Evolutionary conservation across 2,888 invertebrate species (phyloP), one percentile per base, ranked within the genome.

Genomic region (Chesias legatella): DNA sequence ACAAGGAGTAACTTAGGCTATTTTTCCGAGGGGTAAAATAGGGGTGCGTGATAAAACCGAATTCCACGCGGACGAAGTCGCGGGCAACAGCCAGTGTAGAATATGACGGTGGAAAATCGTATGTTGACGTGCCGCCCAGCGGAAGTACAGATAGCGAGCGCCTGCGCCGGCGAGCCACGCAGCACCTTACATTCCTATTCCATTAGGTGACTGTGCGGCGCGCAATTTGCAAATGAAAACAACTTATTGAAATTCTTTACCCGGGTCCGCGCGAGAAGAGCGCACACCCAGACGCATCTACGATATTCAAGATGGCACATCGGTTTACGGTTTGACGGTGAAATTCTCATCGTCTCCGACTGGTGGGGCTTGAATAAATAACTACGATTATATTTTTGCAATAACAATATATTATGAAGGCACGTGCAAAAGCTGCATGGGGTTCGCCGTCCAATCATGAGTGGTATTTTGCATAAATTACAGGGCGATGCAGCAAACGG

Each of bases 211-310:
- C 84, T 74, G 67, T 68, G 73, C 65, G 74, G 73, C 71, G 77
- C 79, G 79, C 80, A 82, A 85, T 88, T 86, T 85, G 85, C 84
- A 83, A 88, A 88, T 85, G 84, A 85, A 85, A 83, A 85, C 84
- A 85, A 88, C 84, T 86, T 86, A 86, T 85, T 86, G 86, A 85
- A 88, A 86, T 88, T 86, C 85, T 80, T 84, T 73, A 69, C 65
- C n/a, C 75, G 70, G 44, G 70, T 64, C 64, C 67, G 72, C 71
- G 65, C 66, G 67, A 60, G 60, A 58, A 44, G 56, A 60, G 63
- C 61, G 53, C 58, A 53, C 52, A 58, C 56, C 58, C 45, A 61
- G 62, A 65, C 64, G 67, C 64, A 64, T 64, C 67, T 58, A 54
- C 65, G 63, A 69, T 72, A 74, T 76, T 77, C 60, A 58, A 72